phyloP scores from a whole-genome alignment of 2,113 vertebrate species.

The Amazona guildingii region DNA sequence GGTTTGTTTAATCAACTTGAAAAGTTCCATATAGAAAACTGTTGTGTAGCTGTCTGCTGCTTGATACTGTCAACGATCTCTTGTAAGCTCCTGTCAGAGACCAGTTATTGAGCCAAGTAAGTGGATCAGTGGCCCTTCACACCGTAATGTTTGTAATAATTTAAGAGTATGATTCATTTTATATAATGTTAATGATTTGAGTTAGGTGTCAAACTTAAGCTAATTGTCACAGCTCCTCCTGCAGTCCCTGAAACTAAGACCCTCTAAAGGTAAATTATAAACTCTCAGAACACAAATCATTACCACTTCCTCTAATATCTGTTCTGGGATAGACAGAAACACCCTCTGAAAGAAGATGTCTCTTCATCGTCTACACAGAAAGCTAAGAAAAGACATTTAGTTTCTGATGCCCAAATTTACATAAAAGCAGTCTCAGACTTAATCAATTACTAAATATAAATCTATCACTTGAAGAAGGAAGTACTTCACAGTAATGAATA shows the following conservation, averaged over 20 bases:
- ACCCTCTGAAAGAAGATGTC: not conserved
- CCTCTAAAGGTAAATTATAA: not conserved
- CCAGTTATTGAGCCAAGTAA: not conserved
- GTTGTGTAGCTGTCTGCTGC: not conserved
- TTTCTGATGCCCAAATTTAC: conserved; percentile 17
- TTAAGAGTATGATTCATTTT: not conserved
- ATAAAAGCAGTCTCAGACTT: conserved; percentile 57
- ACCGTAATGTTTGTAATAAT: not conserved
- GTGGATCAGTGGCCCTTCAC: not conserved
- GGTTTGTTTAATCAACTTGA: not conserved
- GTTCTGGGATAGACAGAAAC: not conserved
- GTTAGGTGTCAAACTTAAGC: not conserved
- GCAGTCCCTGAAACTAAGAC: not conserved
- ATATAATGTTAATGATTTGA: not conserved
- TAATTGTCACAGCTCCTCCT: not conserved
- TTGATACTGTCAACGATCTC: not conserved
- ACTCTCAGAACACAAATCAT: not conserved
- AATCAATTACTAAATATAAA: conserved; percentile 47
- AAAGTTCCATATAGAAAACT: not conserved
- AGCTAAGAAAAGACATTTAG: not conserved
- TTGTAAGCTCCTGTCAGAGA: not conserved
- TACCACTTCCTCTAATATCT: not conserved
- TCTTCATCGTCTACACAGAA: not conserved
- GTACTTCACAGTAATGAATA: not conserved
- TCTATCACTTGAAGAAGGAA: not conserved